Base-by-base conservation (phyloP, 37 sponge, comb jelly and placozoan genomes). In the Chondrosia reniformis region DNA sequence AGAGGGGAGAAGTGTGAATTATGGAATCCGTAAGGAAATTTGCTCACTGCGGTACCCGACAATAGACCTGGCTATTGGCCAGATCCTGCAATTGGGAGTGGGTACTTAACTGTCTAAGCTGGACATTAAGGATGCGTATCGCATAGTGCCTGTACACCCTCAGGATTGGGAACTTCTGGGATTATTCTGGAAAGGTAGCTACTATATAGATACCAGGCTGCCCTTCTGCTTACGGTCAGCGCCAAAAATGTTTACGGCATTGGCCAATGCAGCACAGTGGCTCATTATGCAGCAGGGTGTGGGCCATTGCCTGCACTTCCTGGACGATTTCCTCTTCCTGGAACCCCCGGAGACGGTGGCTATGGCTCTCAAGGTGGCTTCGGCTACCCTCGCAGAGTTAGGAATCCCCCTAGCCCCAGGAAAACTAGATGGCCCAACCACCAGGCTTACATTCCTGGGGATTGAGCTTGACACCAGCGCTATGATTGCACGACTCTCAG, bases 151-250 rank as follows among this genome's bases (percentile, higher is more conserved):
- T 3, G 74, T 81, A 5, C 81, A 81, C 81, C 74, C 81, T 37
- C 74, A 74, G 4, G 81, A 81, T 30, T 38, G 81, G 30, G 59
- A 32, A 10, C 73, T 81, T 22, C 36, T 81, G 44, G 81, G 56
- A 0, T 72, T 81, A 74, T 21, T 55, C 25, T 81, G 81, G 81
- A 7, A 72, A 19, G 74, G 81, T 0, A 61, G 5, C 10, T 38
- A 41, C 34, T 81, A 55, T 44, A 56, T 81, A 12, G 81, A 81
- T 34, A 73, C 81, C 3, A 40, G 74, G 5, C 74, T 81, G 30
- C 81, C 81, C 22, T 81, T 81, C 39, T 58, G 81, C 4, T 61
- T 81, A 19, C 81, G 74, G 3, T 81, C 81, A 3, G 81, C 81
- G 24, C 83, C 75, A 6, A 82, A 75, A 49, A 52, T 74, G 0